Evolutionary conservation across 2,888 invertebrate species (phyloP), one percentile per base, ranked within the genome.

Genomic region (Stratiomys singularior): DNA sequence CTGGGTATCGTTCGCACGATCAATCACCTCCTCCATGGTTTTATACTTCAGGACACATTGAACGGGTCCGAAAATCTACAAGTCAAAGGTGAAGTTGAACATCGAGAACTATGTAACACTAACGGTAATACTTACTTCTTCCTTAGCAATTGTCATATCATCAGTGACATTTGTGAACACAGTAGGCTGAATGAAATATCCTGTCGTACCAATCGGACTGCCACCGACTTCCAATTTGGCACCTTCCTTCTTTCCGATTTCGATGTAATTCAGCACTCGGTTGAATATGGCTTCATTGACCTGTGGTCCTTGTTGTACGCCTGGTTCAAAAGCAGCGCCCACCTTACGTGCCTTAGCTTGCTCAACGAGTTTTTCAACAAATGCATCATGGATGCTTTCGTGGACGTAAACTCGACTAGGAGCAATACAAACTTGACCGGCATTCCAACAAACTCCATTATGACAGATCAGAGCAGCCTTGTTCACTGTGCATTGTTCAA

Each of bases 331-430:
- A 0, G 96, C 96, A 88, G 96, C 92, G 1, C 96, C 97, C 80
- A 97, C 93, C 82, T 90, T 92, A 80, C 92, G 90, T 1, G 89
- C 88, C 81, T 90, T 88, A 0, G 96, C 96, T 81, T 92, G 88
- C 81, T 90, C 91, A 0, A 90, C 90, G 0, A 95, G 91, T 82
- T 92, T 92, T 66, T 91, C 90, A 0, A 97, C 92, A 85, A 97
- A 97, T 82, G 93, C 90, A 82, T 96, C 94, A 84, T 97, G 96
- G 82, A 97, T 93, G 64, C 91, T 91, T 63, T 94, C 92, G 81
- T 97, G 95, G 0, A 97, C 97, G 84, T 93, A 97, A 0, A 96
- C 96, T 79, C 97, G 90, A 9, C 96, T 95, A 13, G 94, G 97
- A 44, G 97, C 96, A 83, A 93, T 93, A 83, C 95, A 96, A 83